Percentiles rank a stretch among this genome's conserved stretches.
These are phyloP conservation scores for Gulo gulo DNA, from an alignment of 2,113 vertebrate genomes.

Conservation along the genomic window DNA sequence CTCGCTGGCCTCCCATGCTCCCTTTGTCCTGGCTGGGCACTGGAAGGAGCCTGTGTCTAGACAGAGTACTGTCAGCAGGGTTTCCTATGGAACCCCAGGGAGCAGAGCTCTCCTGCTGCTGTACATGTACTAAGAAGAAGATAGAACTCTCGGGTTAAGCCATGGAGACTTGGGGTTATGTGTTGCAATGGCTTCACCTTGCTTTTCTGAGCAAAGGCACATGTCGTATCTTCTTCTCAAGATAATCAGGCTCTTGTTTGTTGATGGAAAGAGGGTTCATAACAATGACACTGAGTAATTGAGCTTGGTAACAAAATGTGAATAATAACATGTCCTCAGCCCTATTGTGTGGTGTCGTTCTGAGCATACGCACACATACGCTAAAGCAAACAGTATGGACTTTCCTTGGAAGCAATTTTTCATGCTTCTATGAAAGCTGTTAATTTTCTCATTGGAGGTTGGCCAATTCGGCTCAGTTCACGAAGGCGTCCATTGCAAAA, in stretches of 20 bases:
- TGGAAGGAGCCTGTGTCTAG: background rate
- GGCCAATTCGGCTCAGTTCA: background rate
- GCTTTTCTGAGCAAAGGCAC: background rate
- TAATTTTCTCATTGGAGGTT: background rate
- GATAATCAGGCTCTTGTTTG: background rate
- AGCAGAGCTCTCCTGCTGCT: background rate
- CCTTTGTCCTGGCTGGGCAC: background rate
- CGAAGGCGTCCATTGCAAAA: background rate
- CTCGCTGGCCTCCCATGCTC: rapidly evolving
- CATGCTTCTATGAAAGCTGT: slow-evolving; percentile 52
- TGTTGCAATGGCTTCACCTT: rapidly evolving
- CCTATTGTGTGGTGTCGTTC: background rate
- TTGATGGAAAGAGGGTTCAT: background rate
- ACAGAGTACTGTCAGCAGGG: rapidly evolving
- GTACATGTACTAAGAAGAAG: rapidly evolving
- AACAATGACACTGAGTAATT: background rate
- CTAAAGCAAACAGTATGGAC: background rate
- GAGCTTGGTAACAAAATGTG: background rate
- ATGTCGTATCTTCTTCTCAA: background rate
- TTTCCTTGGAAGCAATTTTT: slow-evolving; percentile 51
- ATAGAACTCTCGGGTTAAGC: rapidly evolving
- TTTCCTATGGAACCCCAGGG: rapidly evolving
- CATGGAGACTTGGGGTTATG: rapidly evolving
- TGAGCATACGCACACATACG: background rate
- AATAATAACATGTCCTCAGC: background rate